Evolutionary conservation across 2,113 vertebrate species (phyloP).

Genomic region (Calonectris borealis): DNA sequence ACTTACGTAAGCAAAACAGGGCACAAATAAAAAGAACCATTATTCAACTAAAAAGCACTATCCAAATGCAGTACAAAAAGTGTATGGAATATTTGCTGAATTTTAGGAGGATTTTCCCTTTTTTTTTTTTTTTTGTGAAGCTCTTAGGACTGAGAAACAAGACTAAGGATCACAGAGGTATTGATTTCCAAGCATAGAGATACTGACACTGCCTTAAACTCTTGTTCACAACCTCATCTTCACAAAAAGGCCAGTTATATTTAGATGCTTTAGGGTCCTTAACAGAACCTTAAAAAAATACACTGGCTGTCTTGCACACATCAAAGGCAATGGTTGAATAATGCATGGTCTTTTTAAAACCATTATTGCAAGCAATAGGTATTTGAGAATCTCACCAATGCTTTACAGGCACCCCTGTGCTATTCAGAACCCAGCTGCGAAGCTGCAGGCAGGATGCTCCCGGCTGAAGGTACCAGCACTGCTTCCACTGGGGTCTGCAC

Average conservation of each 20-base stretch:
- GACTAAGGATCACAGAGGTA: neutral
- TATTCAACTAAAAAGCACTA: neutral
- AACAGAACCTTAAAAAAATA: neutral
- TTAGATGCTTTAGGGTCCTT: neutral
- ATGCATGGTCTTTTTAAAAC: rapidly evolving
- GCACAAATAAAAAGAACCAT: neutral
- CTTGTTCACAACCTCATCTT: neutral
- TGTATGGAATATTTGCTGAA: neutral
- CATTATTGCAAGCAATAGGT: neutral
- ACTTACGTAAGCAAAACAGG: neutral
- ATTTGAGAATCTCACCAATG: neutral
- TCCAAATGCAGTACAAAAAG: neutral
- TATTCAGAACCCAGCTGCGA: rapidly evolving
- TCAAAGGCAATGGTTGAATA: neutral
- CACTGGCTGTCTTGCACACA: neutral
- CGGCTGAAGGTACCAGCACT: rapidly evolving
- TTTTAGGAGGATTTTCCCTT: neutral
- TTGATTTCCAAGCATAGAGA: neutral
- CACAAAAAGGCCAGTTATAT: neutral
- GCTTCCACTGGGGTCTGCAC: neutral
- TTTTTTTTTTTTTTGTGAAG: neutral
- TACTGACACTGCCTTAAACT: neutral
- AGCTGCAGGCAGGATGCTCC: neutral
- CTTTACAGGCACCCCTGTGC: too few species aligned
- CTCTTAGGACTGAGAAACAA: neutral